These are phyloP conservation scores for Casuarius casuarius DNA, from an alignment of 2,113 vertebrate species.

Conservation along the genomic window DNA sequence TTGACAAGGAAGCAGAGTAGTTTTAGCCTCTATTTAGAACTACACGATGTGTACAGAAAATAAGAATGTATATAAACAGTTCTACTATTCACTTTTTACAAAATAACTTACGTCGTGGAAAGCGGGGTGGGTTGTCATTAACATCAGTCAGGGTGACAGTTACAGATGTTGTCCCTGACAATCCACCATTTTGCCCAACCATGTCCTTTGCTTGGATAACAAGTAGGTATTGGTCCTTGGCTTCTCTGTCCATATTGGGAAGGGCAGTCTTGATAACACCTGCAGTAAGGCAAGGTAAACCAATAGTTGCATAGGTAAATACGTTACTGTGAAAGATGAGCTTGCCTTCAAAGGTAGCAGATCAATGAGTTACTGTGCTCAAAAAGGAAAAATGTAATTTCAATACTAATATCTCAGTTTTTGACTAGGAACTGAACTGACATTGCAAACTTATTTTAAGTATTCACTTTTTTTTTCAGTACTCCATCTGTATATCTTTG, in stretches of 20 bases:
- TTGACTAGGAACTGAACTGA: neutral
- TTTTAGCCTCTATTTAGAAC: neutral
- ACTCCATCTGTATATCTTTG: neutral
- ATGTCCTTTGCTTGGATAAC: conserved; percentile 99
- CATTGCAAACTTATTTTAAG: neutral
- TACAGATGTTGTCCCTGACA: conserved; percentile 94
- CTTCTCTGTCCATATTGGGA: conserved; percentile 96
- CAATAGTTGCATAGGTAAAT: neutral
- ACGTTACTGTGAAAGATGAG: neutral
- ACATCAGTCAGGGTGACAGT: conserved; percentile 94
- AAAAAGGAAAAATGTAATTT: neutral
- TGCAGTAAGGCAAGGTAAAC: conserved; percentile 67
- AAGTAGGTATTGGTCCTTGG: conserved; percentile 93
- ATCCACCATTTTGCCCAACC: conserved; percentile 96
- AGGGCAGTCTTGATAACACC: conserved; percentile 95
- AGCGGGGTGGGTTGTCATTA: conserved; percentile 95
- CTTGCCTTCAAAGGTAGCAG: neutral
- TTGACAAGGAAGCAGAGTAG: neutral
- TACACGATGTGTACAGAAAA: neutral
- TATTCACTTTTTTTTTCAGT: neutral
- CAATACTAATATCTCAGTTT: neutral
- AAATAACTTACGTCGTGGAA: conserved; percentile 86
- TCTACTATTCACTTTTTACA: neutral
- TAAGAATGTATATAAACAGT: neutral
- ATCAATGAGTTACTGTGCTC: neutral